Evolutionary conservation across 1,140 invertebrate genomes (phyloP).

Genomic region (Achroia grisella): DNA sequence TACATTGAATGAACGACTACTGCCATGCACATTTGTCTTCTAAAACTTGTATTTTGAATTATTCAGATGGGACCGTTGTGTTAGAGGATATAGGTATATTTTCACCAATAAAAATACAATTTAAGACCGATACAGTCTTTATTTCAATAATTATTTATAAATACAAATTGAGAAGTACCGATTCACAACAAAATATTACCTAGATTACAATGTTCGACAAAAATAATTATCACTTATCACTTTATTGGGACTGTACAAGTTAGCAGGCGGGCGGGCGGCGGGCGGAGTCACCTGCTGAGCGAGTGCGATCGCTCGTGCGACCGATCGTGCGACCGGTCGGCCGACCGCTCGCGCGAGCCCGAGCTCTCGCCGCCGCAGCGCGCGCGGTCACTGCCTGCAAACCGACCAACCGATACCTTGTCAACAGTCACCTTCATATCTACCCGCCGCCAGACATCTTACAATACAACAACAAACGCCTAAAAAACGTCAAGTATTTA

Average conservation of each 20-base stretch:
- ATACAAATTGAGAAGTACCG: slow-evolving; percentile 71
- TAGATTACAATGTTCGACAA: slow-evolving; percentile 62
- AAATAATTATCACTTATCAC: slow-evolving; percentile 67
- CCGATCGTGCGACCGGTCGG: slow-evolving; percentile 47
- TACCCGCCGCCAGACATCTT: too few species aligned
- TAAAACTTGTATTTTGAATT: too few species aligned
- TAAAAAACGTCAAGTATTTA: too few species aligned
- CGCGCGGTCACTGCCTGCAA: slow-evolving; percentile 60
- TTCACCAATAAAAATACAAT: slow-evolving; percentile 20
- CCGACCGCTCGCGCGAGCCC: slow-evolving; percentile 45
- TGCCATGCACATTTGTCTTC: too few species aligned
- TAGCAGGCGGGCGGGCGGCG: slow-evolving; percentile 10
- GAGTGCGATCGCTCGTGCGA: slow-evolving; percentile 63
- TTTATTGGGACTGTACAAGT: slow-evolving; percentile 55
- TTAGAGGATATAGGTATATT: not conserved
- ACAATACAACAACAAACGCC: too few species aligned
- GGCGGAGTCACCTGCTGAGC: slow-evolving; percentile 48
- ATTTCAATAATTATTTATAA: slow-evolving; percentile 68
- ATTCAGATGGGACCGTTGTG: too few species aligned
- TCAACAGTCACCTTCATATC: too few species aligned
- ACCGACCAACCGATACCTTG: not conserved
- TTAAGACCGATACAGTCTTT: slow-evolving; percentile 62
- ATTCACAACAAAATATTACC: slow-evolving; percentile 69
- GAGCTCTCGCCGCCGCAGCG: slow-evolving; percentile 51
- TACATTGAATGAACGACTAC: too few species aligned